These are phyloP conservation scores for Eleutherodactylus coqui DNA, from an alignment of 2,797 vertebrate genomes.

Conservation along the genomic window DNA sequence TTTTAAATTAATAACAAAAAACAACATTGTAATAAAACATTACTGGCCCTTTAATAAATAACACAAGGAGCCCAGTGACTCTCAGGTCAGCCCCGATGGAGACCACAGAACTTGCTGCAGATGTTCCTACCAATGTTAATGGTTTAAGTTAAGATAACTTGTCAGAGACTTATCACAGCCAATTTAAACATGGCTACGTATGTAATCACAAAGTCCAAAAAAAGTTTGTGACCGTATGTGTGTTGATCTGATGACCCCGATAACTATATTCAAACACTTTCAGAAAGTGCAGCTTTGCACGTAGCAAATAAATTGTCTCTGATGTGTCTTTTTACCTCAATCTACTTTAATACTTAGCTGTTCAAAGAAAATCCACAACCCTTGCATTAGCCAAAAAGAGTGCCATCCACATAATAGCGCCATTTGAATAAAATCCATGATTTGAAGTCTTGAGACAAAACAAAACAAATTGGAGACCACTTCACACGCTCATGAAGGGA, in stretches of 20 bases:
- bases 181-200: too few species aligned
- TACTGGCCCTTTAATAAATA: too few species aligned
- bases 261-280: not conserved
- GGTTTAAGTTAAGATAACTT: too few species aligned
- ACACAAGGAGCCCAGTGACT: too few species aligned
- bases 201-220: too few species aligned
- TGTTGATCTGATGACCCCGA: not conserved
- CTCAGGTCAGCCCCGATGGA: too few species aligned
- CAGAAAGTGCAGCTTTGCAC: slow-evolving; percentile 3
- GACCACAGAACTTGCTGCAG: too few species aligned
- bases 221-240: not conserved
- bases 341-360: slow-evolving; percentile 30
- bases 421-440: slow-evolving; percentile 52
- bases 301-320: not conserved
- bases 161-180: too few species aligned
- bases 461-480: slow-evolving; percentile 47
- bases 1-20: too few species aligned
- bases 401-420: slow-evolving; percentile 20
- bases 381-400: slow-evolving; percentile 42
- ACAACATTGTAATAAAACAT: too few species aligned
- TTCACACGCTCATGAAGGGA: slow-evolving; percentile 26
- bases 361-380: slow-evolving; percentile 23
- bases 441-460: slow-evolving; percentile 21
- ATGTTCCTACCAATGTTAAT: too few species aligned
- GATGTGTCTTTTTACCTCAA: not conserved